Percentiles rank a stretch among this genome's conserved stretches.
Evolutionary conservation across 1,140 invertebrate species (phyloP).

Genomic region (Sesamia nonagrioides): DNA sequence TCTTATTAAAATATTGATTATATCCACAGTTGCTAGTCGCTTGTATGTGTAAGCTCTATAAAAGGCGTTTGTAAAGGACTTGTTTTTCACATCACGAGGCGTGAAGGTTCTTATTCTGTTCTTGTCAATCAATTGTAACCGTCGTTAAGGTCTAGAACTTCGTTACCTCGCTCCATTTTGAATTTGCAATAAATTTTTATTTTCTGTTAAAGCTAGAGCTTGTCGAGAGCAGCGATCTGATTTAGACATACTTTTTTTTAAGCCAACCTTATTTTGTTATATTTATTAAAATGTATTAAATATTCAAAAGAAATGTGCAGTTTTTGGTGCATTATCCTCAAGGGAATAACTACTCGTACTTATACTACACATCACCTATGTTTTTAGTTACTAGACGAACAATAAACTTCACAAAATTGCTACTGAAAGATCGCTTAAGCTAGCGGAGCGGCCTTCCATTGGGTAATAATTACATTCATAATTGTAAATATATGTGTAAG

Average conservation of each 20-base stretch:
- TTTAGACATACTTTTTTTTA: not conserved
- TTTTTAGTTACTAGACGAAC: not conserved
- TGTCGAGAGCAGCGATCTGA: not conserved
- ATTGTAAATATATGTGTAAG: constrained; percentile 47
- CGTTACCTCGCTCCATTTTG: constrained; percentile 51
- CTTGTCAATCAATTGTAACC: constrained; percentile 63
- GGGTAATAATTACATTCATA: constrained; percentile 50
- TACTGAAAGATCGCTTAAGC: constrained; percentile 30
- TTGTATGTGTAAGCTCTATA: constrained; percentile 38
- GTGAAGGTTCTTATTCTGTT: constrained; percentile 61
- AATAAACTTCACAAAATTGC: constrained; percentile 21
- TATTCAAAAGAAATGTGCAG: no score
- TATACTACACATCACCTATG: not conserved
- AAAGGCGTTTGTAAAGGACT: constrained; percentile 50
- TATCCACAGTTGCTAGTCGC: not conserved
- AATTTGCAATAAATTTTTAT: constrained; percentile 42
- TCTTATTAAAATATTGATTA: constrained; percentile 41
- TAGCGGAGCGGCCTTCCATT: constrained; percentile 16
- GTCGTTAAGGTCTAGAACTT: constrained; percentile 59
- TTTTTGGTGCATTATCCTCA: no score
- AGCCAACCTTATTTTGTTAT: not conserved
- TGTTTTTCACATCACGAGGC: constrained; percentile 57
- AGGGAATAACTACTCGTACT: no score
- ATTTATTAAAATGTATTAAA: no score
- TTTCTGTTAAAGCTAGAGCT: not conserved